Evolutionary conservation across 30 jellyfish, hydroid and myxozoan genomes (phyloP), one percentile per base, ranked within the genome.

Genomic region (Pseudorhiza aurosa): DNA sequence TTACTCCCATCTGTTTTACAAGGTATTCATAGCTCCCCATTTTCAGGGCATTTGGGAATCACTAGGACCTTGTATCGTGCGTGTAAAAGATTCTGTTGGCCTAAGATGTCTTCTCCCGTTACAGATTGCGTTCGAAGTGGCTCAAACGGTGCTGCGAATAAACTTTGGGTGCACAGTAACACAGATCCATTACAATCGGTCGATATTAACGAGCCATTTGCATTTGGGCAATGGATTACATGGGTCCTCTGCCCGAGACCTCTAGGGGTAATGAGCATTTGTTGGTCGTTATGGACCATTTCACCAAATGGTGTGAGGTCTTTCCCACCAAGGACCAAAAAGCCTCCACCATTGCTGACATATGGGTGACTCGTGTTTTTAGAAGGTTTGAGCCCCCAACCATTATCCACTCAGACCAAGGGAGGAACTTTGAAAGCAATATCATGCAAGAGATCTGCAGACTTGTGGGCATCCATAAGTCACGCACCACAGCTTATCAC

Each of bases 301-400:
- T 68, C 82, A 82, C 94, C 83, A 82, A 56, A 56, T 82, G 94
- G 90, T 32, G 75, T 14, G 88, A 83, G 60, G 90, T 43, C 14
- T 83, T 29, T 47, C 80, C 89, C 39, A 67, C 81, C 9, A 29
- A 60, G 47, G 76, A 85, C 59, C 85, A 74, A 26, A 45, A 65
- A n/a, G 91, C 91, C 15, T 15, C 31, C 33, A 85, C 91, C 1
- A 73, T 85, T 33, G 91, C 96, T 11, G 80, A 60, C 47, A 49
- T 63, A 15, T 72, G 58, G 28, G 90, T 84, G 19, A 36, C 57
- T 81, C 27, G 68, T 44, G 77, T 28, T 39, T 35, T 53, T 39
- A 33, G 95, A 72, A 36, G 80, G 32, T 73, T 36, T 36, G 91
- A 85, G 0, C 76, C 77, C 22, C 96, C 89, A 8, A 47, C 50